Percentiles rank a stretch among this genome's conserved stretches.
phyloP scores from a whole-genome alignment of 2,113 vertebrate species.

The Perccottus glenii region DNA sequence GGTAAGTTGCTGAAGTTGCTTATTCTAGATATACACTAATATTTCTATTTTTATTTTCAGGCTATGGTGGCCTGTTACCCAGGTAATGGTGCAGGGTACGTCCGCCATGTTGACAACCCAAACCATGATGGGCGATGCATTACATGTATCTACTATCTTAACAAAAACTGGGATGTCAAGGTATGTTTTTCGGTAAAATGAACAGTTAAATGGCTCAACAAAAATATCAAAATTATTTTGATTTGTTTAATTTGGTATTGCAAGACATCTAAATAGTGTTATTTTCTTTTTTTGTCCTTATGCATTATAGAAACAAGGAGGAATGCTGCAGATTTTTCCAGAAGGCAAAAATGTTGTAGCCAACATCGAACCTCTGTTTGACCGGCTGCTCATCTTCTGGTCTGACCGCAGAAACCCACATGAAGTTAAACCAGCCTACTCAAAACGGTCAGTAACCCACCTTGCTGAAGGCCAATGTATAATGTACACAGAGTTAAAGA shows the following conservation, averaged over 20 bases:
- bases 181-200: slow-evolving; percentile 68
- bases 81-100: slow-evolving; percentile 88
- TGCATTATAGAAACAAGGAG: slow-evolving; percentile 83
- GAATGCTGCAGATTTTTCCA: slow-evolving; percentile 88
- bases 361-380: slow-evolving; percentile 89
- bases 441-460: slow-evolving; percentile 82
- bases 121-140: slow-evolving; percentile 90
- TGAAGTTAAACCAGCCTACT: slow-evolving; percentile 89
- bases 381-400: slow-evolving; percentile 92
- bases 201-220: too few relatives aligned
- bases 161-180: slow-evolving; percentile 90
- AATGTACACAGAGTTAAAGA: neutral
- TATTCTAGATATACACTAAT: neutral
- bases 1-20: too few relatives aligned
- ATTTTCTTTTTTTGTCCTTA: slow-evolving; percentile 9
- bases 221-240: neutral
- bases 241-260: neutral
- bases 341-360: slow-evolving; percentile 87
- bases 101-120: slow-evolving; percentile 93
- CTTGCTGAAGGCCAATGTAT: neutral
- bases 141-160: slow-evolving; percentile 95
- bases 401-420: slow-evolving; percentile 92
- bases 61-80: slow-evolving; percentile 96
- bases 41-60: slow-evolving; percentile 64
- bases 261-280: slow-evolving; percentile 1